Conservation (phyloP, 2,888 invertebrate genomes). For the Drosophila histrio region DNA sequence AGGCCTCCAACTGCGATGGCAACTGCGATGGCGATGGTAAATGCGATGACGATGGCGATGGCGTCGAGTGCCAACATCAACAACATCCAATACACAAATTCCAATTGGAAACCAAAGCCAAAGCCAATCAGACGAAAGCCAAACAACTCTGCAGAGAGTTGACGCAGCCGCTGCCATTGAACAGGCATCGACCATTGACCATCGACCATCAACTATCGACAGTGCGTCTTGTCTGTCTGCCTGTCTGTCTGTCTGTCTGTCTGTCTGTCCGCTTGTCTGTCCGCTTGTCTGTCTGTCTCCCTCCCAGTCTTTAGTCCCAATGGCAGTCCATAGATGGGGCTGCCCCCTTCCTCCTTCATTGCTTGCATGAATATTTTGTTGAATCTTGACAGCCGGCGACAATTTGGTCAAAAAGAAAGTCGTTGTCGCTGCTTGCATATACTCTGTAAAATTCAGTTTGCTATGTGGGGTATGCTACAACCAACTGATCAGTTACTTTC, state of each 20-base stretch:
- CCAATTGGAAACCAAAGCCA: conserved; percentile 52
- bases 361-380: conserved; percentile 46
- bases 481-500: not conserved
- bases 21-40: not conserved
- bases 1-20: conserved; percentile 41
- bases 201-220: conserved; percentile 39
- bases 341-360: conserved; percentile 4
- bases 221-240: conserved; percentile 4
- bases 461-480: not conserved
- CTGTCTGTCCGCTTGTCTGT: not conserved
- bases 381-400: conserved; percentile 60
- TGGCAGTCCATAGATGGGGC: conserved; percentile 45
- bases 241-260: conserved; percentile 2
- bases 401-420: conserved; percentile 76
- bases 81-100: conserved; percentile 64
- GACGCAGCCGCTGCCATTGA: conserved; percentile 8
- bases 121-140: conserved; percentile 69
- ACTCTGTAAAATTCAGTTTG: conserved; percentile 14
- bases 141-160: conserved; percentile 42
- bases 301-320: conserved; percentile 1
- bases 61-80: conserved; percentile 29
- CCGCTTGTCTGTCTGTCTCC: not conserved
- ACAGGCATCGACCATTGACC: conserved; percentile 40
- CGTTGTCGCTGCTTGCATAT: conserved; percentile 44
- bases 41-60: conserved; percentile 24